A percentile compares a stretch with the other conserved stretches of the same genome.
phyloP scores from a whole-genome alignment of 2,888 invertebrate genomes.

The Conchocele bisecta region DNA sequence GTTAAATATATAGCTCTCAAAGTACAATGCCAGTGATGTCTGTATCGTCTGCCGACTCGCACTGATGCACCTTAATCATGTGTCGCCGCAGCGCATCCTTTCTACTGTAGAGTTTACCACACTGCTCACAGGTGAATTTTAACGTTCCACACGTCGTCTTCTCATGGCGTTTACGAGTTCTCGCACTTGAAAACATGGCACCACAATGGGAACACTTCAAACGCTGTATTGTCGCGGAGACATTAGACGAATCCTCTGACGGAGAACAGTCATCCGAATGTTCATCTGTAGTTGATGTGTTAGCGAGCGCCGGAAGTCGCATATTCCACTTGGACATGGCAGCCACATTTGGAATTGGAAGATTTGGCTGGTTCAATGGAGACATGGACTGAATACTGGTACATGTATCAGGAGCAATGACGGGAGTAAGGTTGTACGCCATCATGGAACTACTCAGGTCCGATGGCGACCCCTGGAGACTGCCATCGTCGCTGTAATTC shows the following conservation, averaged over 20 bases:
- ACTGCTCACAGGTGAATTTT: neutral
- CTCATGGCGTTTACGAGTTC: slow-evolving; percentile 5
- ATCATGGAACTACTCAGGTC: slow-evolving; percentile 16
- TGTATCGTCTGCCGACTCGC: too few species aligned
- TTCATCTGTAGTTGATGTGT: too few species aligned
- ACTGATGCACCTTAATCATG: slow-evolving; percentile 5
- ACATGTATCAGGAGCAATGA: neutral
- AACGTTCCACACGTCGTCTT: neutral
- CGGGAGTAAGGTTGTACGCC: slow-evolving; percentile 2
- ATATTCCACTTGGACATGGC: neutral
- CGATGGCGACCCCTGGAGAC: neutral
- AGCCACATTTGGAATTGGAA: neutral
- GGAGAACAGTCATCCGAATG: neutral
- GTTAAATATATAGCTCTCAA: too few species aligned
- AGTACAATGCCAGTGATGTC: too few species aligned
- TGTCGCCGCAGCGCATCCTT: slow-evolving; percentile 9
- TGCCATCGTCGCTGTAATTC: slow-evolving; percentile 4
- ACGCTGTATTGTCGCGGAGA: neutral
- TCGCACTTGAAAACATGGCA: slow-evolving; percentile 8
- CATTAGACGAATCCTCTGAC: too few species aligned
- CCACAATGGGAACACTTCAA: slow-evolving; percentile 1
- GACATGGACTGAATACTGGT: too few species aligned
- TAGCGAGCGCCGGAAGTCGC: too few species aligned
- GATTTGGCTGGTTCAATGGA: neutral
- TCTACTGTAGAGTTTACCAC: slow-evolving; percentile 3